Evolutionary conservation across 2,113 vertebrate species (phyloP), one percentile per base, ranked within the genome.

Genomic region (Cyprichromis sp.): DNA sequence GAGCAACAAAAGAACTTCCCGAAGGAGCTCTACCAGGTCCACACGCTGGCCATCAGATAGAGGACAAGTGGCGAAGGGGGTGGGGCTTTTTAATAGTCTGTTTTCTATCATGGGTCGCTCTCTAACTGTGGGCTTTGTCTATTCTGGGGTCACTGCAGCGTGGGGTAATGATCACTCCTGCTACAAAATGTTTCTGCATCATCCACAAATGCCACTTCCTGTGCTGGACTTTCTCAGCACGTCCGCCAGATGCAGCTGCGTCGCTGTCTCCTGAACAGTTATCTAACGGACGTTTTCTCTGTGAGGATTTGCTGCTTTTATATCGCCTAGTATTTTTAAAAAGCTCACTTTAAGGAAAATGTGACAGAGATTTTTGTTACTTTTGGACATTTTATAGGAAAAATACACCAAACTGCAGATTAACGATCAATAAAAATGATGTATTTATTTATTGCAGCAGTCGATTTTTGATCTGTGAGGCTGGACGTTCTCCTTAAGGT

Each of bases 1-100:
- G 98, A 99, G 86, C 97, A 97, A 47, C 98, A 99, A 90, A 96
- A 96, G 86, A 96, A 98, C 96, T 98, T 99, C 80, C 99, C 98
- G 0, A 97, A 99, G 1, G 98, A 99, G 94, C 98, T 99, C 93
- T 99, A 98, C 93, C 98, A 99, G 0, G 98, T 99, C 34, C 97
- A 98, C 90, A 98, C 96, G 7, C 92, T 99, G 0, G 98, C 98
- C 61, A 97, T 99, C 92, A 97, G 98, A 97, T 99, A 98, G 86
- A 87, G 53, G 85, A 36, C 10, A 11, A 76, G 42, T 2, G 3
- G 4, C 4, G 3, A 78, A 29, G n/a, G 42, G 42, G 1, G 26
- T 17, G 42, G 42, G 10, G 26, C 71, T 78, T 50, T 78, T 19
- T 17, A 73, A 78, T 19, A 40, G n/a, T 40, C 10, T 40, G 21